These are phyloP conservation scores for Rhadina sibilatrix DNA, from an alignment of 2,113 vertebrate species.

Conservation along the genomic window DNA sequence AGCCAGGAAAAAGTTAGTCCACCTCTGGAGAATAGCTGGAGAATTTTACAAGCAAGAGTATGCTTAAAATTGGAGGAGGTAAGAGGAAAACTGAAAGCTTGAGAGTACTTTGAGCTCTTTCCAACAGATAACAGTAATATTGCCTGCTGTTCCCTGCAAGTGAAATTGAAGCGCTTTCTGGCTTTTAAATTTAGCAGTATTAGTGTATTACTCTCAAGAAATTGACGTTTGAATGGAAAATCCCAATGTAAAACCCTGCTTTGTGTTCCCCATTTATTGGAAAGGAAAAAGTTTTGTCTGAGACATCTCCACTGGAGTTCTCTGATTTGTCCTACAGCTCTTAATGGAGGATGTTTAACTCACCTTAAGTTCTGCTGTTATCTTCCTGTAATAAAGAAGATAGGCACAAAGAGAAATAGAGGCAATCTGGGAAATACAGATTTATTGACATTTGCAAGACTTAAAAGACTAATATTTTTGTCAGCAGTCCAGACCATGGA, in stretches of 20 bases:
- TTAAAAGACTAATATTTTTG: neutral
- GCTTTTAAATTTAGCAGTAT: slow-evolving; percentile 35
- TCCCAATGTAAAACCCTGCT: neutral
- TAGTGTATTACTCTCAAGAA: slow-evolving; percentile 5
- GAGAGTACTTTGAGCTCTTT: neutral
- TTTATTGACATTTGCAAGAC: neutral
- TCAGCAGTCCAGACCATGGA: neutral
- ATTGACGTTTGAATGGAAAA: slow-evolving; percentile 32
- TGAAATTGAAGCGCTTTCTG: slow-evolving; percentile 33
- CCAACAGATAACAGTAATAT: slow-evolving; percentile 5
- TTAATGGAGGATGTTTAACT: neutral
- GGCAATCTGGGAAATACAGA: neutral
- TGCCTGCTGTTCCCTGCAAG: slow-evolving; percentile 1
- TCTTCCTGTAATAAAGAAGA: neutral
- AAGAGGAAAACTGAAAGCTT: neutral
- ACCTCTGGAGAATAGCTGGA: neutral
- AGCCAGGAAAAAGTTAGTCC: neutral
- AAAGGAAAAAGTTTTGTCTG: neutral
- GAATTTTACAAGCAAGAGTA: neutral
- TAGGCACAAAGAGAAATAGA: neutral
- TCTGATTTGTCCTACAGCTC: neutral
- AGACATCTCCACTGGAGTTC: neutral
- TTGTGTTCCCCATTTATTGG: neutral
- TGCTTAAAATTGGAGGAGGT: neutral
- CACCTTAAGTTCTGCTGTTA: neutral